Conservation (phyloP, 2,113 vertebrate genomes). For the Hippocampus abdominalis region DNA sequence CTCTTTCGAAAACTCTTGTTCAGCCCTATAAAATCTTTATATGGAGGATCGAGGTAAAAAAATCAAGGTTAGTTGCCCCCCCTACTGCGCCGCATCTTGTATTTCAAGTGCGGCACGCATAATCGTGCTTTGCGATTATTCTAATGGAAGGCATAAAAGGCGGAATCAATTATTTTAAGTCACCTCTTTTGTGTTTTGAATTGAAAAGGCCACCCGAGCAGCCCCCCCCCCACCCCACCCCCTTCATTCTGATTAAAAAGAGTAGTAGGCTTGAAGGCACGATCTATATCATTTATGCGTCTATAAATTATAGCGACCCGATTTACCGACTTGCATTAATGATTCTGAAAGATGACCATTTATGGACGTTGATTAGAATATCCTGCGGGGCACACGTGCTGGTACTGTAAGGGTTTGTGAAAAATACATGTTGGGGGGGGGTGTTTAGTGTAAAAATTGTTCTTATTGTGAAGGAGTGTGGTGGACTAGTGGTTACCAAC, state of each 20-base stretch:
- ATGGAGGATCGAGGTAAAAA: slow-evolving; percentile 32
- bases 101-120: slow-evolving; percentile 49
- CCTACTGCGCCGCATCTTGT: slow-evolving; percentile 31
- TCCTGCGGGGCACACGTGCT: slow-evolving; percentile 43
- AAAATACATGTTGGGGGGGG: too few species aligned
- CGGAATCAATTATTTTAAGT: slow-evolving; percentile 73
- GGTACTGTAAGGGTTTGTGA: slow-evolving; percentile 2
- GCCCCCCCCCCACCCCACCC: slow-evolving; percentile 25
- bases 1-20: slow-evolving; percentile 30
- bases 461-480: not conserved
- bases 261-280: slow-evolving; percentile 61
- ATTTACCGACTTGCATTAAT: slow-evolving; percentile 67
- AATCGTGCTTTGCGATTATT: slow-evolving; percentile 66
- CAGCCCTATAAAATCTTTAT: slow-evolving; percentile 42
- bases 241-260: slow-evolving; percentile 68
- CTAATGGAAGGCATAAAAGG: slow-evolving; percentile 71
- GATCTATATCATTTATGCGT: slow-evolving; percentile 70
- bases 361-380: slow-evolving; percentile 64
- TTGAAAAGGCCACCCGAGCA: slow-evolving; percentile 64
- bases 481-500: not conserved
- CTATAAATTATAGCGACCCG: slow-evolving; percentile 62
- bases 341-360: slow-evolving; percentile 67
- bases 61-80: slow-evolving; percentile 41
- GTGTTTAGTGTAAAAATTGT: not conserved
- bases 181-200: slow-evolving; percentile 67